Percentiles rank a stretch among this genome's conserved stretches.
These are phyloP conservation scores for Neoscelio sp. DNA, from an alignment of 2,888 invertebrate species.

Conservation along the genomic window DNA sequence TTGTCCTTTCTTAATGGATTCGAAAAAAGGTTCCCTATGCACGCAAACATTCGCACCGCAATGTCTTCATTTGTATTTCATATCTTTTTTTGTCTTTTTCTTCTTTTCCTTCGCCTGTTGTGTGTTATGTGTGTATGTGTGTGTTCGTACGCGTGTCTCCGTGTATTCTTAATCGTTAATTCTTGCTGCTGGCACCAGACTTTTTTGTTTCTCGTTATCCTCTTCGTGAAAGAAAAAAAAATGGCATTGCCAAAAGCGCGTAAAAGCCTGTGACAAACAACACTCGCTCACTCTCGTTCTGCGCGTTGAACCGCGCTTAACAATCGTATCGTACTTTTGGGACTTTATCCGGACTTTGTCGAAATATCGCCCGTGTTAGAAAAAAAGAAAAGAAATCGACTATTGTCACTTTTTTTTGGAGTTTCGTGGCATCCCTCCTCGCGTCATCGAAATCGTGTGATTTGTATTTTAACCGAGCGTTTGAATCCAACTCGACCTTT, in stretches of 20 bases:
- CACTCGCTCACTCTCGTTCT: constrained; percentile 59
- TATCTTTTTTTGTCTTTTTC: constrained; percentile 61
- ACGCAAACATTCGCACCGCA: constrained; percentile 73
- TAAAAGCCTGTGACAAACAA: constrained; percentile 69
- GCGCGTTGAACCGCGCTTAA: constrained; percentile 44
- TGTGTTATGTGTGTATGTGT: constrained; percentile 36
- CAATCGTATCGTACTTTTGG: constrained; percentile 41
- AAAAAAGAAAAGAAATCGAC: constrained; percentile 46
- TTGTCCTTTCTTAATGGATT: constrained; percentile 75
- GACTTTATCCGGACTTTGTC: constrained; percentile 50
- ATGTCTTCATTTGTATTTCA: constrained; percentile 63
- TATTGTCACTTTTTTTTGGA: constrained; percentile 12
- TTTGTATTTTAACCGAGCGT: no score
- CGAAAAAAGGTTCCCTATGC: constrained; percentile 74
- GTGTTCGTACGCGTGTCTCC: no score
- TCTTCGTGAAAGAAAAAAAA: constrained; percentile 54
- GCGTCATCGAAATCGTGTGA: neutral
- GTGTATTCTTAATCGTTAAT: constrained; percentile 64
- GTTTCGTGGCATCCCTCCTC: constrained; percentile 5
- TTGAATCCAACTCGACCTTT: neutral
- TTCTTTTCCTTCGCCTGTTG: constrained; percentile 48
- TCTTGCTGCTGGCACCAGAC: constrained; percentile 75
- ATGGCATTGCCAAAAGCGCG: constrained; percentile 68
- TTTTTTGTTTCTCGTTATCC: constrained; percentile 68
- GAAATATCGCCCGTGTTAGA: constrained; percentile 33